Conservation (phyloP, 2,113 vertebrate genomes). For the Syngnathus typhle region DNA sequence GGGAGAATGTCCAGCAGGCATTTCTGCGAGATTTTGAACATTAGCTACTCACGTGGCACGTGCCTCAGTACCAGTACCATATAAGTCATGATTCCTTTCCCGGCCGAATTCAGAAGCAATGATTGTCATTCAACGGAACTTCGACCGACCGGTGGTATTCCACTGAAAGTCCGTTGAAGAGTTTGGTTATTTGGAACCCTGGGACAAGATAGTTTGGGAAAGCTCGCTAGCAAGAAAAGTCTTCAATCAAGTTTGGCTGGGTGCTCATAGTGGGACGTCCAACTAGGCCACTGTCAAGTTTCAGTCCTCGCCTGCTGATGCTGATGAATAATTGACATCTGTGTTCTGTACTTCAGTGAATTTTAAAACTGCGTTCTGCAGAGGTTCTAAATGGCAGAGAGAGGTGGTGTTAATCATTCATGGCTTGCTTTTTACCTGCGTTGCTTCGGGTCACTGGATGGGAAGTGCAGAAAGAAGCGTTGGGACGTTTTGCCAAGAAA, state of each 20-base stretch:
- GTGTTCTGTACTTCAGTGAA: conserved; percentile 72
- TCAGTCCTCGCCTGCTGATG: conserved; percentile 30
- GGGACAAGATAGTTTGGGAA: neutral
- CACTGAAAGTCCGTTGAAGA: no score
- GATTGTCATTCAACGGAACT: neutral
- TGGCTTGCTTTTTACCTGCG: conserved; percentile 66
- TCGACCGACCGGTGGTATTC: neutral
- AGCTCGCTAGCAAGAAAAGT: neutral
- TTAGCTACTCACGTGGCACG: neutral
- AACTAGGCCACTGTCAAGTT: conserved; percentile 50
- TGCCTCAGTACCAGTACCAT: no score
- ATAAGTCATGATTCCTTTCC: no score
- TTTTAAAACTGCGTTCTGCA: conserved; percentile 69
- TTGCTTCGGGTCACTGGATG: conserved; percentile 63
- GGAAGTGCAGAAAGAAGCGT: conserved; percentile 10
- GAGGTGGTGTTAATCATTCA: conserved; percentile 69
- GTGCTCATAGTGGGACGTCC: neutral
- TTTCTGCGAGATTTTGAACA: neutral
- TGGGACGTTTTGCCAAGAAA: conserved; percentile 11
- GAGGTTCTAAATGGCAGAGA: conserved; percentile 69
- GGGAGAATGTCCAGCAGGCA: neutral
- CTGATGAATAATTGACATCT: conserved; percentile 71
- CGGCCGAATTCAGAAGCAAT: no score
- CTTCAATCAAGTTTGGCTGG: neutral
- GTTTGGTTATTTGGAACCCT: neutral